A percentile compares a stretch with the other conserved stretches of the same genome.
Evolutionary conservation across 2,113 vertebrate genomes (phyloP).

Genomic region (Charina bottae): DNA sequence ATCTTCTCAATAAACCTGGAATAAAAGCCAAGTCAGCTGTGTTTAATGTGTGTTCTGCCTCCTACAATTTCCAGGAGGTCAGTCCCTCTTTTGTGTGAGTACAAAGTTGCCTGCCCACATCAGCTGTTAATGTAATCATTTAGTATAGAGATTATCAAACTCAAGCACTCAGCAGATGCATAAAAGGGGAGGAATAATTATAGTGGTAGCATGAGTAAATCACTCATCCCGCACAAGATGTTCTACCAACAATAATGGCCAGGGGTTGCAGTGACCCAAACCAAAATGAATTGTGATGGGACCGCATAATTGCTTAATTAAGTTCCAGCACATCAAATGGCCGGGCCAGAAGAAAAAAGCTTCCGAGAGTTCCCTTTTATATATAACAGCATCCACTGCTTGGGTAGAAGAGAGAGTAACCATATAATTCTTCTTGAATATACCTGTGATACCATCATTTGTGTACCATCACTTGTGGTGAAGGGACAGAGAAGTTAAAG

Average conservation of each 20-base stretch:
- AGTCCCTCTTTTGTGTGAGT: slow-evolving; percentile 44
- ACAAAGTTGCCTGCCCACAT: slow-evolving; percentile 17
- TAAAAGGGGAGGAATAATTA: slow-evolving; percentile 55
- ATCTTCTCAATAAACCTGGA: background rate
- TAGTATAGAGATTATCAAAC: slow-evolving; percentile 37
- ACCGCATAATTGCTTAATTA: slow-evolving; percentile 12
- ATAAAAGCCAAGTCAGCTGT: slow-evolving; percentile 20
- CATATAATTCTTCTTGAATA: background rate
- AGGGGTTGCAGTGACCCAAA: slow-evolving; percentile 24
- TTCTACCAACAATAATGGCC: slow-evolving; percentile 49
- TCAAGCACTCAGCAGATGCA: slow-evolving; percentile 61
- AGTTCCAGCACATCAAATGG: background rate
- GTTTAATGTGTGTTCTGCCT: slow-evolving; percentile 20
- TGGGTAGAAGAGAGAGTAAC: background rate
- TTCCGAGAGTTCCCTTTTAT: background rate
- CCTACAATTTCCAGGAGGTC: slow-evolving; percentile 41
- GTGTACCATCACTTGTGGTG: background rate
- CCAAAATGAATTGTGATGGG: slow-evolving; percentile 28
- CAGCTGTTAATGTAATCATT: slow-evolving; percentile 54
- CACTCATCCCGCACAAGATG: slow-evolving; percentile 33
- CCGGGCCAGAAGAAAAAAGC: background rate
- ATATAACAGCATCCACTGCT: background rate
- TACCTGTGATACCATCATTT: background rate
- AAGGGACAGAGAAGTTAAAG: background rate
- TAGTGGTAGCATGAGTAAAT: slow-evolving; percentile 28